A percentile compares a stretch with the other conserved stretches of the same genome.
phyloP scores from a whole-genome alignment of 2,797 vertebrate genomes.

The Otolemur crassicaudatus region DNA sequence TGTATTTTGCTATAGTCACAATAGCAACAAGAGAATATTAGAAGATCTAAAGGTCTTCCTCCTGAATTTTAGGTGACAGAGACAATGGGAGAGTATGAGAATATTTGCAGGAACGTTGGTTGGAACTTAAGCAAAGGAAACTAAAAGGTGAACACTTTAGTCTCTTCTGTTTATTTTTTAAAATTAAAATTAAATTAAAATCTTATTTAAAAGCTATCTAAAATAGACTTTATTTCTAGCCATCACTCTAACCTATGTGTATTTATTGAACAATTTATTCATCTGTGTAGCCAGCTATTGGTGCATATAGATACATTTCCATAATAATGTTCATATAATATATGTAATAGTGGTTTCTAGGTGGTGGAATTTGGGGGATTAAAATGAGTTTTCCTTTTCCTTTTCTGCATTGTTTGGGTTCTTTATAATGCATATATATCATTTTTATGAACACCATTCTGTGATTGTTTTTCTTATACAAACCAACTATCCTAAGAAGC shows the following conservation, averaged over 20 bases:
- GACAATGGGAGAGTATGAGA: not conserved
- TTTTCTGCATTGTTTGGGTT: not conserved
- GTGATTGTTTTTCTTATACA: conserved; percentile 32
- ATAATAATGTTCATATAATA: not conserved
- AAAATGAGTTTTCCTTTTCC: not conserved
- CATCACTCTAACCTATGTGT: not conserved
- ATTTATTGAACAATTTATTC: not conserved
- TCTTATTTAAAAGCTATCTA: conserved; percentile 16
- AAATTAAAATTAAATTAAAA: not conserved
- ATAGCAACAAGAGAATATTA: not conserved
- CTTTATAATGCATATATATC: not conserved
- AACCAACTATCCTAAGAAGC: not conserved
- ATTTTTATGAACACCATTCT: not conserved
- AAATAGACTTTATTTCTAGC: not conserved
- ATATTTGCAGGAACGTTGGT: not conserved
- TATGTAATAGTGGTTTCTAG: conserved; percentile 26
- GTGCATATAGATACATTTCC: not conserved
- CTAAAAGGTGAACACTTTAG: not conserved
- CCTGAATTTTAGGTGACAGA: not conserved
- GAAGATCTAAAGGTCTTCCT: not conserved
- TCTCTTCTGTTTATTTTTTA: not conserved
- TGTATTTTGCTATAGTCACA: not conserved
- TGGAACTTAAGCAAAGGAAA: not conserved
- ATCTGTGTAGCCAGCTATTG: not conserved
- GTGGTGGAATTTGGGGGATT: not conserved